phyloP scores from a whole-genome alignment of 2,797 vertebrate genomes.

The Sphenopsis melanotis region DNA sequence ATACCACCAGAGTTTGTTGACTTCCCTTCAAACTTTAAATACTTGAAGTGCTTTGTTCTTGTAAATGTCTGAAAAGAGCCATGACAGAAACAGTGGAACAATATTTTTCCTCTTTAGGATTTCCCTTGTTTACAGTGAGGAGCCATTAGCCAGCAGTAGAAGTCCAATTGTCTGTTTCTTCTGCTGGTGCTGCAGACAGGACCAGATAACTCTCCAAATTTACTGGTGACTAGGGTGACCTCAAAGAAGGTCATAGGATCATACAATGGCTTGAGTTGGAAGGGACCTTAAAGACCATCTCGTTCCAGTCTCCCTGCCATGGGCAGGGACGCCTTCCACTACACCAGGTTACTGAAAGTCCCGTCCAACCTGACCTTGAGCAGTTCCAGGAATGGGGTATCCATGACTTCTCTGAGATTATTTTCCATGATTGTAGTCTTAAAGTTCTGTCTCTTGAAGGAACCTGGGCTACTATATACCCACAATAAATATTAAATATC shows the following conservation, averaged over 20 bases:
- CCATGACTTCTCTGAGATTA: background rate
- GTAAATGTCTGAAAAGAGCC: background rate
- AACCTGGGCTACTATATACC: accelerated
- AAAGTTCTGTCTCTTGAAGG: background rate
- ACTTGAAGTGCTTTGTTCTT: background rate
- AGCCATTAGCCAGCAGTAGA: background rate
- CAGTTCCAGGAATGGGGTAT: background rate
- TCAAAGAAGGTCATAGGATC: background rate
- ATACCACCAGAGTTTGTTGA: background rate
- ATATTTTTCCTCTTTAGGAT: background rate
- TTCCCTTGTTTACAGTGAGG: background rate
- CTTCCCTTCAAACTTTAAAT: background rate
- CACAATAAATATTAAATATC: background rate
- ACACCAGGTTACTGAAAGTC: background rate
- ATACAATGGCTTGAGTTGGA: background rate
- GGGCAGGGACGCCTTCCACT: background rate
- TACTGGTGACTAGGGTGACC: background rate
- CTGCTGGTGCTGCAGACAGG: background rate
- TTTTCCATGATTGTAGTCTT: background rate
- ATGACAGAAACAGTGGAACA: background rate
- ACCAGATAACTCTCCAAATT: background rate
- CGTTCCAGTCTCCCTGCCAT: accelerated
- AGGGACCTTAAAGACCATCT: background rate
- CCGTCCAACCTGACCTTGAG: background rate
- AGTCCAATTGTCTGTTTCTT: background rate